Evolutionary conservation across 2,888 invertebrate genomes (phyloP).

Genomic region (Sminthurinus aureus): DNA sequence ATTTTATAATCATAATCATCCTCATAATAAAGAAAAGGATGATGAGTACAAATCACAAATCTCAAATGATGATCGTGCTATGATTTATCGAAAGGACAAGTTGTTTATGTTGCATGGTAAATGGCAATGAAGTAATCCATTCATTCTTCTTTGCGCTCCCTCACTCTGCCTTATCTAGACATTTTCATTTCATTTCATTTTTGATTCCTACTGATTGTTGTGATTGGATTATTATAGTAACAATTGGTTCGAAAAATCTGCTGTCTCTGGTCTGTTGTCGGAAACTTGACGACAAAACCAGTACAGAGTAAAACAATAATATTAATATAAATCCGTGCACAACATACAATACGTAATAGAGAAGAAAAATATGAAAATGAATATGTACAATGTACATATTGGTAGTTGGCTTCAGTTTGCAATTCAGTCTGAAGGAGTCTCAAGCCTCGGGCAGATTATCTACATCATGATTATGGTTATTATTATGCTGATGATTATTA

Average conservation of each 20-base stretch:
- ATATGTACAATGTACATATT: no score
- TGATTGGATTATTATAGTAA: conserved; percentile 28
- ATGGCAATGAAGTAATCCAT: not conserved
- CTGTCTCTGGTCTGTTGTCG: not conserved
- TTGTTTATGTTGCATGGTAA: not conserved
- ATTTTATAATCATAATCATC: not conserved
- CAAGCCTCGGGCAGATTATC: conserved; percentile 10
- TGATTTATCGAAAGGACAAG: not conserved
- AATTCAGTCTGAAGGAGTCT: conserved; percentile 4
- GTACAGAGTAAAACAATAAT: no score
- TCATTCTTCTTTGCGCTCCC: not conserved
- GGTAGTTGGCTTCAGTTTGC: not conserved
- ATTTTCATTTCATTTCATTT: conserved; percentile 19
- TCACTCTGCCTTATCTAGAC: conserved; percentile 4
- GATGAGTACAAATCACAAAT: not conserved
- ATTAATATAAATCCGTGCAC: no score
- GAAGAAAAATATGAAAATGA: no score
- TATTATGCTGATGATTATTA: not conserved
- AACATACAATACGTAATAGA: no score
- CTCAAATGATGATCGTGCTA: not conserved
- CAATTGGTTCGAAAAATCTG: not conserved
- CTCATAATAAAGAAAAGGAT: not conserved
- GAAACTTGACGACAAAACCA: not conserved
- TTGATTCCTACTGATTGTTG: conserved; percentile 39
- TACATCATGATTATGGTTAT: not conserved